These are phyloP conservation scores for Platichthys stellatus DNA, from an alignment of 2,113 vertebrate genomes.

Conservation along the genomic window DNA sequence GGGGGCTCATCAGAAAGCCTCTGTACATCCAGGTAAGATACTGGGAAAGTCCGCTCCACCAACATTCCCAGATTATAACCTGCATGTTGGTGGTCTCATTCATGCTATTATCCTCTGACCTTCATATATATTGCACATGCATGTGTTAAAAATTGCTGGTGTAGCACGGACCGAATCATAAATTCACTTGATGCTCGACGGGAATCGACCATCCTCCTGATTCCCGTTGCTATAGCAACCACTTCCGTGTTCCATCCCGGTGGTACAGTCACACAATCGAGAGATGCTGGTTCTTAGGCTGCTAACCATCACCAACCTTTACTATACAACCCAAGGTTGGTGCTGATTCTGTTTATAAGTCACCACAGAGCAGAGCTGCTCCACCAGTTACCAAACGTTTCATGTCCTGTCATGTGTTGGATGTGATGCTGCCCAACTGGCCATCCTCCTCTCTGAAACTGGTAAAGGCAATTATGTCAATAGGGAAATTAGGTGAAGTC, in stretches of 20 bases:
- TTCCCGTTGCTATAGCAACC: constrained; percentile 73
- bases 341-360: too few relatives aligned
- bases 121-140: not conserved
- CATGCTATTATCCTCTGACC: not conserved
- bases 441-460: constrained; percentile 3
- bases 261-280: constrained; percentile 6
- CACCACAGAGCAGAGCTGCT: not conserved
- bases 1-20: constrained; percentile 87
- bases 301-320: not conserved
- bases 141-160: not conserved
- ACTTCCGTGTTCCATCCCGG: constrained; percentile 42
- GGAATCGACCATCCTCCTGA: constrained; percentile 49
- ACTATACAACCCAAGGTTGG: too few relatives aligned
- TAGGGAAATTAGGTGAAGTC: constrained; percentile 7
- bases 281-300: constrained; percentile 19
- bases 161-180: constrained; percentile 34
- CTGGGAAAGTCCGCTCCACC: not conserved
- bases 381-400: too few relatives aligned
- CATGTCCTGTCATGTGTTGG: not conserved
- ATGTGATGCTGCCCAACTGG: not conserved
- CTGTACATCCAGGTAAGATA: constrained; percentile 87
- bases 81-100: not conserved
- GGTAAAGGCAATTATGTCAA: constrained; percentile 23
- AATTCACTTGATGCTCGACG: constrained; percentile 68
- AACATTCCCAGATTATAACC: not conserved